Conservation (phyloP, 2,797 vertebrate genomes). For the Brachyrhaphis roseni region DNA sequence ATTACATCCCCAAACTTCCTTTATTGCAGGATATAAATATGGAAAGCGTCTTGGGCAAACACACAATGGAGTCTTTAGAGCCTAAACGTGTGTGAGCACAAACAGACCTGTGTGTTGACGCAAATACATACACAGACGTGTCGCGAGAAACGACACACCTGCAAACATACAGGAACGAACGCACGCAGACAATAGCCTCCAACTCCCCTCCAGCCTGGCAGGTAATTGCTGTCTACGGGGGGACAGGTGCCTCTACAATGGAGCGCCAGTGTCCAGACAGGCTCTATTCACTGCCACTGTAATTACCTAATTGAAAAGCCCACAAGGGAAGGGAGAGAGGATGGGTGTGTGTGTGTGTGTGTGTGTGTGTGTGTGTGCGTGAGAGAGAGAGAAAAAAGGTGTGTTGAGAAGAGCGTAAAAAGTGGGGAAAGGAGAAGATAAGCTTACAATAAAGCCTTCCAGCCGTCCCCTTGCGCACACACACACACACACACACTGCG, state of each 20-base stretch:
- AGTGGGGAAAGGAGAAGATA: conserved; percentile 49
- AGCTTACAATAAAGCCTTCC: conserved; percentile 41
- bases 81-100: conserved; percentile 8
- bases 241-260: conserved; percentile 79
- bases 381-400: background rate
- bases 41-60: conserved; percentile 7
- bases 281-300: conserved; percentile 75
- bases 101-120: conserved; percentile 30
- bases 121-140: conserved; percentile 16
- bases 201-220: conserved; percentile 70
- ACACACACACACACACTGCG: background rate
- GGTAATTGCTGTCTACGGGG: conserved; percentile 80
- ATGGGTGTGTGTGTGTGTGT: background rate
- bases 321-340: conserved; percentile 43
- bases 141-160: conserved; percentile 21
- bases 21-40: conserved; percentile 18
- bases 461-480: background rate
- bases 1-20: conserved; percentile 22
- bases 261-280: conserved; percentile 69
- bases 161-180: conserved; percentile 29
- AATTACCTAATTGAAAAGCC: conserved; percentile 84
- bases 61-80: conserved; percentile 17
- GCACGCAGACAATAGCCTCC: conserved; percentile 69
- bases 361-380: background rate
- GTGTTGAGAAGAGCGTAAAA: conserved; percentile 29